These are phyloP conservation scores for Cryptosula pallasiana DNA, from an alignment of 2,888 invertebrate genomes.

Conservation along the genomic window DNA sequence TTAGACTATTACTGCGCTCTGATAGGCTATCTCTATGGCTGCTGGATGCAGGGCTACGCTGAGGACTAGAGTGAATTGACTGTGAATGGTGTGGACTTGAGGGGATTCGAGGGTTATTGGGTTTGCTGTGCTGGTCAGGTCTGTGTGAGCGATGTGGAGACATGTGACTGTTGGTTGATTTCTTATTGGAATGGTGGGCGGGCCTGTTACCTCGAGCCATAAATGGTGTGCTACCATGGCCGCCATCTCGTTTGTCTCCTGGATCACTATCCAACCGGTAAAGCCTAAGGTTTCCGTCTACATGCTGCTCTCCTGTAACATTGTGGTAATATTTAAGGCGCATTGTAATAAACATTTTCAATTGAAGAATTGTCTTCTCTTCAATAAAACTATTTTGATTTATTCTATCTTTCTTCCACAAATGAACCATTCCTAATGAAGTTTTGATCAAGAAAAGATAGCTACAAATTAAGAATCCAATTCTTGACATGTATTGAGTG, in stretches of 20 bases:
- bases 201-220: not conserved
- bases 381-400: too few species aligned
- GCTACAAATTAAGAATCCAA: too few species aligned
- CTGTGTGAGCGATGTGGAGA: not conserved
- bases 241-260: not conserved
- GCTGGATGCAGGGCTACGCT: not conserved
- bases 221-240: not conserved
- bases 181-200: not conserved
- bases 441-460: too few species aligned
- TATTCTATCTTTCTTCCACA: too few species aligned
- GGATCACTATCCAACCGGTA: conserved; percentile 1
- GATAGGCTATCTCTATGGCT: not conserved
- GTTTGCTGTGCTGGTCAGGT: not conserved
- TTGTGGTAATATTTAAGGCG: too few species aligned
- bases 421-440: too few species aligned
- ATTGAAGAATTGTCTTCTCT: too few species aligned
- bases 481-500: too few species aligned
- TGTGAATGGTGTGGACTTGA: not conserved
- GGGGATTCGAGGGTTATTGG: not conserved
- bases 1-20: not conserved
- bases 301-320: conserved; percentile 16
- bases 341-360: too few species aligned
- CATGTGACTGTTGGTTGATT: not conserved
- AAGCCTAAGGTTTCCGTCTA: conserved; percentile 12
- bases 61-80: not conserved